Evolutionary conservation across 2,797 vertebrate genomes (phyloP), one percentile per base, ranked within the genome.

Genomic region (Hipposideros larvatus): DNA sequence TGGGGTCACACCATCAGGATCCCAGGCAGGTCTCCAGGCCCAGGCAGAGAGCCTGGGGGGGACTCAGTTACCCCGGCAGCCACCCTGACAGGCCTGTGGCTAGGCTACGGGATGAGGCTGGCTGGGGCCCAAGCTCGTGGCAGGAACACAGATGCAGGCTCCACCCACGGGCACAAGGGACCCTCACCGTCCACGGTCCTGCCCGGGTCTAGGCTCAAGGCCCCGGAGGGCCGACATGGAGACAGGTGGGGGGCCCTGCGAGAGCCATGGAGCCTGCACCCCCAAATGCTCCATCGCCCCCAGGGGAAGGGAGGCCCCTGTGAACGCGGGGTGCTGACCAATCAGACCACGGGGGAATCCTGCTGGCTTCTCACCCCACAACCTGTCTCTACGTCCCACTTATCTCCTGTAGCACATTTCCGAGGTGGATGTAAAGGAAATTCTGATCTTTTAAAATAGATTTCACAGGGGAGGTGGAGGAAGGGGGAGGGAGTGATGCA

Each of bases 391-490:
- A 3, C 37, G 86, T 4, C 84, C 65, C 70, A 57, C 41, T 89
- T 91, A 28, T 15, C 70, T 63, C 87, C 57, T 15, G 68, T 7
- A 14, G 93, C 48, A 53, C 83, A 24, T 22, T 48, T 84, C 31
- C 41, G 92, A 75, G 93, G 90, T 65, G 65, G 79, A 91, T 79
- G 73, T 66, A 91, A 93, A 75, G 97, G 57, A 46, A 94, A 91
- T 18, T 75, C 57, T 68, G 87, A 94, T 96, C 87, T 94, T 93
- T 77, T 95, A 96, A 96, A 96, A 97, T 93, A 95, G 96, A 71
- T 77, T 84, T 79, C 83, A 51, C 80, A 57, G 57, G 82, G 51
- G 48, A 66, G 75, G 75, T 34, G 77, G 41, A n/a, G 77, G 18
- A 51, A 6, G n/a, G 37, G 18, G 43, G 6, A 22, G 37, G 48